Evolutionary conservation across 2,797 vertebrate genomes (phyloP).

Genomic region (Capromys pilorides): DNA sequence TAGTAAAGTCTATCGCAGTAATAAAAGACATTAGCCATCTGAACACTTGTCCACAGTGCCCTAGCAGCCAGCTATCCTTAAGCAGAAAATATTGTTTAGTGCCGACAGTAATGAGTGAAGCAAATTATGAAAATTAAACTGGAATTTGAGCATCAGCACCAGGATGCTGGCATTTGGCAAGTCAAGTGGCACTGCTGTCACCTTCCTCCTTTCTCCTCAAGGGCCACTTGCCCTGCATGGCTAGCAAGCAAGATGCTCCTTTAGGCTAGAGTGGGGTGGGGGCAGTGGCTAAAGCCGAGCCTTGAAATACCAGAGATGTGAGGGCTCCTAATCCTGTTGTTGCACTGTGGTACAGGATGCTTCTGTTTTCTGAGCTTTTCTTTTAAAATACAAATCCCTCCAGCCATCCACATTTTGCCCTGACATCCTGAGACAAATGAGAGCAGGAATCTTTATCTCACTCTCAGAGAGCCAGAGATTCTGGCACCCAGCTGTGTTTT

Average conservation of each 20-base stretch:
- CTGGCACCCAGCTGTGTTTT: not conserved
- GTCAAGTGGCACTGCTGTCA: not conserved
- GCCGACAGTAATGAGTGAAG: constrained; percentile 83
- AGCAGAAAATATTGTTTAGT: constrained; percentile 88
- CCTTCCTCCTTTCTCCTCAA: not conserved
- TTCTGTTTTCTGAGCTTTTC: not conserved
- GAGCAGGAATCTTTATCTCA: not conserved
- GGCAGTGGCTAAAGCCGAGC: not conserved
- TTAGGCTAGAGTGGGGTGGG: rapidly evolving
- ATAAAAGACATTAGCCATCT: constrained; percentile 87
- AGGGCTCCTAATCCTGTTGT: not conserved
- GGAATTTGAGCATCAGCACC: constrained; percentile 84
- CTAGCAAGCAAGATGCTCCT: not conserved
- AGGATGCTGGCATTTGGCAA: constrained; percentile 77
- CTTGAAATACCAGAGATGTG: not conserved
- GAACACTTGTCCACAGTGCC: constrained; percentile 84
- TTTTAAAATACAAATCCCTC: constrained; percentile 22
- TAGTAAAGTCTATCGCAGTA: constrained; percentile 84
- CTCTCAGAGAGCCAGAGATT: not conserved
- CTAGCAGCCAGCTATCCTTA: constrained; percentile 85
- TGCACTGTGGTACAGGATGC: not conserved
- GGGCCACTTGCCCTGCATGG: not conserved
- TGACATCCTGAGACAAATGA: not conserved
- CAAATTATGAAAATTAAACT: constrained; percentile 88
- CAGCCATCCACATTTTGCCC: not conserved